phyloP scores from a whole-genome alignment of 1,140 invertebrate genomes.

The Lutraria rhynchaena region DNA sequence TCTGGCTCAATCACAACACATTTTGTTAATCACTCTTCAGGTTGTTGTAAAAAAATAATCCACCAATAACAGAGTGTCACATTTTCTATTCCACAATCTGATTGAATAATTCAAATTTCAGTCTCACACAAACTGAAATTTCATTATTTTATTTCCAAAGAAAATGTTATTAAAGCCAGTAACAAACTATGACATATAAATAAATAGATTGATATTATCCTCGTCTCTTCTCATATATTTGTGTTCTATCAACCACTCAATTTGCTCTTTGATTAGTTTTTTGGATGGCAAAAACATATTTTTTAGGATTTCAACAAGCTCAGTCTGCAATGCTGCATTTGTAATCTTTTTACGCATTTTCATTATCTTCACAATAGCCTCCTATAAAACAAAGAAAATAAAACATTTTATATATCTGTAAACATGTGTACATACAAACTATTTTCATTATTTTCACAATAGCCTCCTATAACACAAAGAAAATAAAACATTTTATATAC shows the following conservation, averaged over 20 bases:
- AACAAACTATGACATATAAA: slow-evolving; percentile 93
- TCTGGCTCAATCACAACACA: too few species aligned
- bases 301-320: slow-evolving; percentile 98
- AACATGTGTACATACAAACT: too few species aligned
- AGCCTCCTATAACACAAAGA: slow-evolving; percentile 90
- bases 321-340: slow-evolving; percentile 96
- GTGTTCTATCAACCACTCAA: slow-evolving; percentile 99
- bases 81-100: too few species aligned
- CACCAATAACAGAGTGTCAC: too few species aligned
- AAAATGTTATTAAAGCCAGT: too few species aligned
- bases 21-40: too few species aligned
- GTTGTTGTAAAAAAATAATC: too few species aligned
- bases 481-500: too few species aligned
- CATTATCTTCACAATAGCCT: slow-evolving; percentile 99
- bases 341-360: slow-evolving; percentile 98
- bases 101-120: too few species aligned
- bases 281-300: slow-evolving; percentile 99
- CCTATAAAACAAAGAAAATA: slow-evolving; percentile 85
- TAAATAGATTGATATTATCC: slow-evolving; percentile 98
- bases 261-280: slow-evolving; percentile 99
- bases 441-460: slow-evolving; percentile 99
- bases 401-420: too few species aligned
- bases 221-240: slow-evolving; percentile 98
- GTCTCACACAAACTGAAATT: too few species aligned
- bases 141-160: too few species aligned